A percentile compares a stretch with the other conserved stretches of the same genome.
Evolutionary conservation across 2,113 vertebrate genomes (phyloP).

Genomic region (Patagioenas fasciata): DNA sequence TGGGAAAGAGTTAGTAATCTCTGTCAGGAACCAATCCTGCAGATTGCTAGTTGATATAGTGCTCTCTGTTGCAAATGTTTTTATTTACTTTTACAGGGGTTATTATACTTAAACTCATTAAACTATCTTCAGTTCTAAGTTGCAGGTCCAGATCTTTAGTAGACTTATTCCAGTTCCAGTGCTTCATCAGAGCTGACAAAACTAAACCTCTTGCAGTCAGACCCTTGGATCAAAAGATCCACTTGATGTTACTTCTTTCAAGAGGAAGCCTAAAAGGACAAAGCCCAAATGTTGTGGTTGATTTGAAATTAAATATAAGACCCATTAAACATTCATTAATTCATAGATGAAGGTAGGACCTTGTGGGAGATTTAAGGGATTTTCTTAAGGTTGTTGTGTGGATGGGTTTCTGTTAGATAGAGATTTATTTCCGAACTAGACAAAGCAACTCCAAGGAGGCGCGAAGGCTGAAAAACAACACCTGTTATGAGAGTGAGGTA

Average conservation of each 20-base stretch:
- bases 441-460: too few species aligned
- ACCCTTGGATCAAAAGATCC: background rate
- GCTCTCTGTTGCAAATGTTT: background rate
- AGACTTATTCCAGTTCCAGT: background rate
- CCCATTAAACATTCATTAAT: background rate
- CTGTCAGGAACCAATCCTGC: background rate
- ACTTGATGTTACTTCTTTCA: rapidly evolving
- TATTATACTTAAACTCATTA: background rate
- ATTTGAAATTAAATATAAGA: background rate
- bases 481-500: too few species aligned
- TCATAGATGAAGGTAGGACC: background rate
- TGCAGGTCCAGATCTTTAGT: background rate
- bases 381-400: too few species aligned
- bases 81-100: background rate
- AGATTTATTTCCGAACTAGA: too few species aligned
- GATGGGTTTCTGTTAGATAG: too few species aligned
- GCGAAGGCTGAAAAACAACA: too few species aligned
- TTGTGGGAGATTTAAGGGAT: too few species aligned
- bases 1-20: background rate
- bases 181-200: background rate
- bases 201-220: background rate
- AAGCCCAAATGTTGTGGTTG: background rate
- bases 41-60: background rate
- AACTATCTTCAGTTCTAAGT: background rate
- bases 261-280: background rate